Base-by-base conservation (phyloP, 2,888 invertebrate species). In the Junonia oenone region DNA sequence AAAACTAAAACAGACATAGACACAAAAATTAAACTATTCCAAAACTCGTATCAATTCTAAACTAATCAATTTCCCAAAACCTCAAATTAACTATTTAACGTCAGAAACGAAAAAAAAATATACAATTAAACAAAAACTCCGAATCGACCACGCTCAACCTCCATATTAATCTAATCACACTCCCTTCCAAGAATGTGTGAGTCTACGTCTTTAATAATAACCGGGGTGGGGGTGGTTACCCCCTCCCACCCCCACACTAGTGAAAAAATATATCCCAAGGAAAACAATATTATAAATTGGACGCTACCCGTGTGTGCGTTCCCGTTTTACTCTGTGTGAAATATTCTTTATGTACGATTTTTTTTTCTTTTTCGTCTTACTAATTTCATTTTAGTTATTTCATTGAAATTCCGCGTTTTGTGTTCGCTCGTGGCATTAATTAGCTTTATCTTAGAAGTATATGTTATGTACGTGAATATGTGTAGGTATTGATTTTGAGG, bases 281-380 rank as follows among this genome's bases (percentile, higher is more conserved):
- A 89, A 90, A 90, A 90, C 89, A 90, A 90, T 90, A 90, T 90
- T 90, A 90, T 90, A 90, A 90, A 90, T 90, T 89, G 89, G 84
- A 81, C 72, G 66, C 59, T 74, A 78, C 81, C 79, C 81, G 83
- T 73, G 77, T 64, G 61, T 53, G 51, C 51, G 48, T 29, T 84
- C 86, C 83, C 81, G 83, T 83, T 86, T 84, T 81, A 84, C 81
- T 83, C 71, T 72, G 72, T 68, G 79, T 81, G 81, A 84, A 75
- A 78, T 83, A 78, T 78, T 78, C 79, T 80, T 22, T 22, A 22
- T 76, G 76, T 69, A 78, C 78, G 78, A 40, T 47, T n/a, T 9
- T 19, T 40, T n/a, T 78, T 19, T 40, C 6, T 78, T 82, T 80
- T 55, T 51, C 56, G 56, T 51, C 54, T 45, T 37, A 55, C 48